Evolutionary conservation across 2,797 vertebrate genomes (phyloP).

Genomic region (Eupleurogrammus muticus): DNA sequence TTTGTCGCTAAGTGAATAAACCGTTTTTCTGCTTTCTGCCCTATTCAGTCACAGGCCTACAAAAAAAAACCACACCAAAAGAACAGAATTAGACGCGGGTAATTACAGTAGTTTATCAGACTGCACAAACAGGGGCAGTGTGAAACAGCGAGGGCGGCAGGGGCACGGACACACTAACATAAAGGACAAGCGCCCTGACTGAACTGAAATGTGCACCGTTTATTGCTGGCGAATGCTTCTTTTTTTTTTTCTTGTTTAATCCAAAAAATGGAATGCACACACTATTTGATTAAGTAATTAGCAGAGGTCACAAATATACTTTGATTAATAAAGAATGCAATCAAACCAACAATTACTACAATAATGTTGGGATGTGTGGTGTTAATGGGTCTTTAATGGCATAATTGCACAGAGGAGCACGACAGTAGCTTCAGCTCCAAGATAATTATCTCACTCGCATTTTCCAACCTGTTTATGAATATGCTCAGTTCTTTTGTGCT

Average conservation of each 20-base stretch:
- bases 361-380: slow-evolving; percentile 50
- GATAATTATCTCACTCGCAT: slow-evolving; percentile 70
- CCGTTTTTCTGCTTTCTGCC: slow-evolving; percentile 40
- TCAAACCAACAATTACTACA: slow-evolving; percentile 59
- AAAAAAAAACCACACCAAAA: slow-evolving; percentile 25
- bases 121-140: slow-evolving; percentile 26
- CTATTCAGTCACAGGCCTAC: slow-evolving; percentile 50
- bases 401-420: slow-evolving; percentile 59
- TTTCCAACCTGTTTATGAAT: slow-evolving; percentile 67
- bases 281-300: slow-evolving; percentile 55
- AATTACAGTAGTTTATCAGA: slow-evolving; percentile 53
- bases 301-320: slow-evolving; percentile 45
- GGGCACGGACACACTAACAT: slow-evolving; percentile 15
- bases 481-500: slow-evolving; percentile 53
- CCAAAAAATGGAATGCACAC: slow-evolving; percentile 20
- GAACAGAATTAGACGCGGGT: slow-evolving; percentile 48
- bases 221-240: slow-evolving; percentile 11
- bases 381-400: slow-evolving; percentile 69
- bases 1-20: slow-evolving; percentile 66
- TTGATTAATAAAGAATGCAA: slow-evolving; percentile 63
- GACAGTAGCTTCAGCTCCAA: slow-evolving; percentile 48
- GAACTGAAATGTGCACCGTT: slow-evolving; percentile 15
- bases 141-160: slow-evolving; percentile 22
- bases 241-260: slow-evolving; percentile 17
- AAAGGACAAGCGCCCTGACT: slow-evolving; percentile 3